A percentile compares a stretch with the other conserved stretches of the same genome.
Evolutionary conservation across 2,888 invertebrate species (phyloP).

Genomic region (Phaonia tiefii): DNA sequence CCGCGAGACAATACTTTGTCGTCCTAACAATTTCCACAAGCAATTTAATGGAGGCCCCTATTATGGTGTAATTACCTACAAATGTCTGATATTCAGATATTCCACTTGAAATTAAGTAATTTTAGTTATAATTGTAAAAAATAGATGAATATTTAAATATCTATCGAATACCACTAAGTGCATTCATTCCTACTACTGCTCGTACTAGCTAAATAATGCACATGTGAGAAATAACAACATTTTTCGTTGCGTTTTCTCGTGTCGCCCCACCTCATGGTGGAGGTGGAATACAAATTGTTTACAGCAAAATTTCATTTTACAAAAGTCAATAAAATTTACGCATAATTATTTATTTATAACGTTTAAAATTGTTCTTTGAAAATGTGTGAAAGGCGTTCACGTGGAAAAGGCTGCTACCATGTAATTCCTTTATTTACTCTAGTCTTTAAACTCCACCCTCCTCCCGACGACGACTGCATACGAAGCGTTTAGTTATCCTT

Average conservation of each 20-base stretch:
- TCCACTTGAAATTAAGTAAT: conserved; percentile 18
- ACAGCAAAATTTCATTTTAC: conserved; percentile 46
- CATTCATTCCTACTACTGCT: too few species aligned
- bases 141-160: background rate
- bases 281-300: background rate
- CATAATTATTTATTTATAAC: conserved; percentile 65
- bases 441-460: conserved; percentile 9
- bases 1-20: background rate
- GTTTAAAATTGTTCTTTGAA: conserved; percentile 30
- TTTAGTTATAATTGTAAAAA: background rate
- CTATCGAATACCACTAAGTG: background rate
- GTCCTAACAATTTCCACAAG: background rate
- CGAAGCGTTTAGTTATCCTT: conserved; percentile 17
- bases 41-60: background rate
- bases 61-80: background rate
- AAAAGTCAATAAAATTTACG: conserved; percentile 63
- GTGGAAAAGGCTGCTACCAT: conserved; percentile 51
- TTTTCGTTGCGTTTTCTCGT: background rate
- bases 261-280: background rate
- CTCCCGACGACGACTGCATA: background rate
- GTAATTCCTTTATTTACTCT: conserved; percentile 52
- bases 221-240: background rate
- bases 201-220: background rate
- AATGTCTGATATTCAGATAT: conserved; percentile 4
- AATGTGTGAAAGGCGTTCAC: conserved; percentile 60